Conservation (phyloP, 2,888 invertebrate species). For the Idaea dimidiata region DNA sequence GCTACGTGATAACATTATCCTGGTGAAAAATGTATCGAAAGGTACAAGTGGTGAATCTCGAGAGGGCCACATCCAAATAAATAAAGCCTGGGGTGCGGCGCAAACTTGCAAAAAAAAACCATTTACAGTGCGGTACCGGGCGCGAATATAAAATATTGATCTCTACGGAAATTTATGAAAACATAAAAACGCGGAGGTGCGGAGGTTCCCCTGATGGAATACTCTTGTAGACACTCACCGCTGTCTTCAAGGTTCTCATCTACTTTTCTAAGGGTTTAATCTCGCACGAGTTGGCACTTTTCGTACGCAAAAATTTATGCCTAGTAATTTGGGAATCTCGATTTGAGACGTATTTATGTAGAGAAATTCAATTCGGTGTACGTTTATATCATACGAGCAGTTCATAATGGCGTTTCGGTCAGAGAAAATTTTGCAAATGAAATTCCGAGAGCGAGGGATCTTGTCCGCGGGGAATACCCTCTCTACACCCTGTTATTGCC, state of each 20-base stretch:
- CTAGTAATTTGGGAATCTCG: slow-evolving; percentile 33
- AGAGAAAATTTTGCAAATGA: slow-evolving; percentile 62
- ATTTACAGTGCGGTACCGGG: slow-evolving; percentile 52
- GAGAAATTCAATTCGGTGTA: slow-evolving; percentile 39
- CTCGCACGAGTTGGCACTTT: slow-evolving; percentile 34
- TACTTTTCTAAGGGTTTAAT: slow-evolving; percentile 40
- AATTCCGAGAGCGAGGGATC: slow-evolving; percentile 56
- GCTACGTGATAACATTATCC: slow-evolving; percentile 69
- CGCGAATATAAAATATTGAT: slow-evolving; percentile 77
- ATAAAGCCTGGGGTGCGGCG: slow-evolving; percentile 50
- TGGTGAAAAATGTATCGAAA: slow-evolving; percentile 69
- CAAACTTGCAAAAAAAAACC: slow-evolving; percentile 60
- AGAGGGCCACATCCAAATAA: slow-evolving; percentile 60
- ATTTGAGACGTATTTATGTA: slow-evolving; percentile 30
- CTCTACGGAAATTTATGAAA: slow-evolving; percentile 74
- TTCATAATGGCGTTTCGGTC: slow-evolving; percentile 52
- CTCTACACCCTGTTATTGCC: slow-evolving; percentile 56
- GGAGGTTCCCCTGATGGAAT: slow-evolving; percentile 60
- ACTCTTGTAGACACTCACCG: slow-evolving; percentile 49
- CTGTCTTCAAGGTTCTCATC: slow-evolving; percentile 40
- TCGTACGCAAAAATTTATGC: slow-evolving; percentile 35
- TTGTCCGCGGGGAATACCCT: slow-evolving; percentile 45
- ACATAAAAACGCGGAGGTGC: slow-evolving; percentile 72
- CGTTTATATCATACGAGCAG: slow-evolving; percentile 42
- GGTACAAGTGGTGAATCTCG: slow-evolving; percentile 62